Percentiles rank a stretch among this genome's conserved stretches.
Evolutionary conservation across 1,140 invertebrate species (phyloP).

Genomic region (Microplitis demolitor): DNA sequence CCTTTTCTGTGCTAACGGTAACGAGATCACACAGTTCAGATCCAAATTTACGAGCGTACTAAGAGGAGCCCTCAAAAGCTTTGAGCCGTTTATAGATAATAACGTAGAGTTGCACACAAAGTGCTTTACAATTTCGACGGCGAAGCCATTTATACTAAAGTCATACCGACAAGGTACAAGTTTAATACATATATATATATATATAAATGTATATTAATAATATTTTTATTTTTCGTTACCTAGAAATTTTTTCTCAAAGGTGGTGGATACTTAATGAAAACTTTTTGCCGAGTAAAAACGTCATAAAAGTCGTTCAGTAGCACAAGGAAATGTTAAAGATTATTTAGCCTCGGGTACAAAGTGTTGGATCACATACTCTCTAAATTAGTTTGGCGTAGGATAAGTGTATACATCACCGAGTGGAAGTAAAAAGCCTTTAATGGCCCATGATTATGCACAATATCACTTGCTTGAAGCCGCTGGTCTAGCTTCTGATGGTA

Average conservation of each 20-base stretch:
- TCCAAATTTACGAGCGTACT: conserved; percentile 1
- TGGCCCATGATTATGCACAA: not conserved
- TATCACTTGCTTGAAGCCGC: not conserved
- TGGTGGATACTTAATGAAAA: too few species aligned
- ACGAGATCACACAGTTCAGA: not conserved
- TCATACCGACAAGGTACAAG: not conserved
- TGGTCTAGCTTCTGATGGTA: conserved; percentile 5
- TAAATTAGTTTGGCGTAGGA: conserved; percentile 9
- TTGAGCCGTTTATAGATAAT: not conserved
- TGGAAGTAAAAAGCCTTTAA: not conserved
- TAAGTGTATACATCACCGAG: not conserved
- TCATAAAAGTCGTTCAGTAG: too few species aligned
- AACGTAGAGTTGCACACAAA: not conserved
- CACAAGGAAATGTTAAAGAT: too few species aligned
- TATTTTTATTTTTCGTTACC: too few species aligned
- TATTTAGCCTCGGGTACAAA: too few species aligned
- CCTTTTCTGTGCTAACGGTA: not conserved
- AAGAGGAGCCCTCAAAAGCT: not conserved
- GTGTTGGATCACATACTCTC: not conserved
- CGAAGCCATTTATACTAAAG: not conserved
- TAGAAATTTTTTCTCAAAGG: too few species aligned
- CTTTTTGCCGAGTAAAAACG: too few species aligned
- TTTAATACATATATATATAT: too few species aligned
- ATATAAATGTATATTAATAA: too few species aligned
- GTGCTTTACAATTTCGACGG: not conserved